These are phyloP conservation scores for Danaus chrysippus DNA, from an alignment of 2,888 invertebrate species.

Conservation along the genomic window DNA sequence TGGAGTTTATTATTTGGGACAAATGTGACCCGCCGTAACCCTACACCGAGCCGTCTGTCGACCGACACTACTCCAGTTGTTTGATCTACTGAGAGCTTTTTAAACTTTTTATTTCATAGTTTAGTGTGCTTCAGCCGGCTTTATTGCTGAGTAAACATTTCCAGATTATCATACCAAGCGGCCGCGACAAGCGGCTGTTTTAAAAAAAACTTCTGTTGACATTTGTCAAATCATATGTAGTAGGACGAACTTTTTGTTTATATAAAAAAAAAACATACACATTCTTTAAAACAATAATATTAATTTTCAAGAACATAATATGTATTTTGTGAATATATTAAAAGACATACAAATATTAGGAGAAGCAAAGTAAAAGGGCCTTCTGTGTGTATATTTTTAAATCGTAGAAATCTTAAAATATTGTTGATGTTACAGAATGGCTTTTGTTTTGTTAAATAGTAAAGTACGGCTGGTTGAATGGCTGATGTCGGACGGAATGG, in stretches of 20 bases:
- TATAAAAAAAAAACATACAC: too few species aligned
- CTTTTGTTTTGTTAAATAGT: constrained; percentile 64
- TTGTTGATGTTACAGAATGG: constrained; percentile 61
- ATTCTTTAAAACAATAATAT: too few species aligned
- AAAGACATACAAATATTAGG: constrained; percentile 45
- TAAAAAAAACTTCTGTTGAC: constrained; percentile 14
- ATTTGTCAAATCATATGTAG: not conserved
- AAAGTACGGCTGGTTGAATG: constrained; percentile 47
- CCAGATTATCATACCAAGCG: constrained; percentile 55
- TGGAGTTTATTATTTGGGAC: constrained; percentile 76
- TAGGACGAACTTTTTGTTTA: not conserved
- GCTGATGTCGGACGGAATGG: constrained; percentile 56
- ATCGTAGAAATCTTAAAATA: constrained; percentile 50
- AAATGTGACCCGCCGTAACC: constrained; percentile 74
- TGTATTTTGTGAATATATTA: constrained; percentile 23
- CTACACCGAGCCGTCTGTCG: constrained; percentile 67
- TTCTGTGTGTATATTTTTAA: constrained; percentile 46
- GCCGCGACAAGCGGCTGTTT: constrained; percentile 39
- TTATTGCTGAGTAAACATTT: constrained; percentile 74
- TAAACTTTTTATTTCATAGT: constrained; percentile 77
- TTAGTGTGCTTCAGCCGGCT: constrained; percentile 70
- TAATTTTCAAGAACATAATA: too few species aligned
- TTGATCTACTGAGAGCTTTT: constrained; percentile 79
- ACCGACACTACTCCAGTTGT: constrained; percentile 70
- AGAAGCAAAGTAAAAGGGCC: constrained; percentile 51